Percentiles rank a stretch among this genome's conserved stretches.
Evolutionary conservation across 2,797 vertebrate genomes (phyloP).

Genomic region (Sebastes hubbsi): DNA sequence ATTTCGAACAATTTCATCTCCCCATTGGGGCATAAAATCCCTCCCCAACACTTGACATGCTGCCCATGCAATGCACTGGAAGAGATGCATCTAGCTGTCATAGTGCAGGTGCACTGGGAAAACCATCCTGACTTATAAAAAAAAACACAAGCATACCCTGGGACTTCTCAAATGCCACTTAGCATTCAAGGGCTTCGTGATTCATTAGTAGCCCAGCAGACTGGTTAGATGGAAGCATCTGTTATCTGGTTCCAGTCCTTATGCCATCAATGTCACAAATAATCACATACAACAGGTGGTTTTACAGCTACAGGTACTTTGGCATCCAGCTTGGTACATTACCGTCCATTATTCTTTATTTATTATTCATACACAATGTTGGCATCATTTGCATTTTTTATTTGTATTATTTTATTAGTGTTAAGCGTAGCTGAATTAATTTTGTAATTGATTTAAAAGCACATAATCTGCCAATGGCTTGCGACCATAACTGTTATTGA

Average conservation of each 20-base stretch:
- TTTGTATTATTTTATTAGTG: not conserved
- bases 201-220: constrained; percentile 82
- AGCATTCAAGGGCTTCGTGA: constrained; percentile 83
- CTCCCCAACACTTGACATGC: constrained; percentile 57
- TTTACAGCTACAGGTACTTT: constrained; percentile 60
- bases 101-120: constrained; percentile 78
- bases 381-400: not conserved
- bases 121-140: constrained; percentile 64
- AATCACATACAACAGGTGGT: constrained; percentile 83
- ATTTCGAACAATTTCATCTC: constrained; percentile 10
- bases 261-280: constrained; percentile 81
- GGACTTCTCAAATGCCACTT: constrained; percentile 85
- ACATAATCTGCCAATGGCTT: not conserved
- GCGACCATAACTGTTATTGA: not conserved
- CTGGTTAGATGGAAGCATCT: constrained; percentile 83
- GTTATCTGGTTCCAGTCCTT: constrained; percentile 82
- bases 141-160: constrained; percentile 71
- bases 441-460: not conserved
- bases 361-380: not conserved
- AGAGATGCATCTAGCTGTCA: constrained; percentile 74
- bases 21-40: constrained; percentile 8
- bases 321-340: constrained; percentile 38
- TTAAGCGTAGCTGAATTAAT: not conserved
- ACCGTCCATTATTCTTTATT: not conserved
- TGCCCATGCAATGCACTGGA: constrained; percentile 53